Conservation (phyloP, 2,888 invertebrate genomes). For the Ochropleura plecta region DNA sequence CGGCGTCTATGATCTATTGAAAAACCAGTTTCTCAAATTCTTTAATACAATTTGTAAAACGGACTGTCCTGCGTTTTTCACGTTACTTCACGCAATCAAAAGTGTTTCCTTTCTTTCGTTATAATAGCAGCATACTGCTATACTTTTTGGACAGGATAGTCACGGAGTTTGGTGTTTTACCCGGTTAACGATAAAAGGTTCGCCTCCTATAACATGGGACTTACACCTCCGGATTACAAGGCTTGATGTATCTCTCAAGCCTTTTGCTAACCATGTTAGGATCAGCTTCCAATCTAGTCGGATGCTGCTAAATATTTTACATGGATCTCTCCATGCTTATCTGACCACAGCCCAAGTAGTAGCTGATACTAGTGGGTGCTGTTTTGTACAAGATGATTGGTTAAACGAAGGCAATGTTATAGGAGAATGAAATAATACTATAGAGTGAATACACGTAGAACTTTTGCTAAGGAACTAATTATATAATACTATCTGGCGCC, state of each 20-base stretch:
- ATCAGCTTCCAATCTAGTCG: background rate
- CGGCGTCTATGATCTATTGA: background rate
- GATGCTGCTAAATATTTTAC: background rate
- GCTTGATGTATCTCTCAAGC: background rate
- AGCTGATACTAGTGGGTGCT: background rate
- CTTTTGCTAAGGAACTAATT: no score
- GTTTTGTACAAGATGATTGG: background rate
- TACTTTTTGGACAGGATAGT: background rate
- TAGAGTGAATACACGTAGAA: no score
- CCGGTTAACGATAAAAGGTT: no score
- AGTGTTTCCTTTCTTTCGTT: background rate
- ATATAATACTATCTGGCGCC: no score
- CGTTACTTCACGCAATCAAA: background rate
- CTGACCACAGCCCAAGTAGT: background rate
- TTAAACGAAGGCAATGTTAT: no score
- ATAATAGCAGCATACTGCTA: background rate
- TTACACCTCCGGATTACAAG: background rate
- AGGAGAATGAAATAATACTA: no score
- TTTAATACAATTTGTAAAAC: background rate
- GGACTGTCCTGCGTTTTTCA: background rate
- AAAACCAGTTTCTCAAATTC: conserved; percentile 1
- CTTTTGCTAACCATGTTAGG: background rate
- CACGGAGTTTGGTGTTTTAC: background rate
- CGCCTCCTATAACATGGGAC: background rate
- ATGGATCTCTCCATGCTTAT: background rate